phyloP scores from a whole-genome alignment of 2,113 vertebrate species.

The Plestiodon gilberti region DNA sequence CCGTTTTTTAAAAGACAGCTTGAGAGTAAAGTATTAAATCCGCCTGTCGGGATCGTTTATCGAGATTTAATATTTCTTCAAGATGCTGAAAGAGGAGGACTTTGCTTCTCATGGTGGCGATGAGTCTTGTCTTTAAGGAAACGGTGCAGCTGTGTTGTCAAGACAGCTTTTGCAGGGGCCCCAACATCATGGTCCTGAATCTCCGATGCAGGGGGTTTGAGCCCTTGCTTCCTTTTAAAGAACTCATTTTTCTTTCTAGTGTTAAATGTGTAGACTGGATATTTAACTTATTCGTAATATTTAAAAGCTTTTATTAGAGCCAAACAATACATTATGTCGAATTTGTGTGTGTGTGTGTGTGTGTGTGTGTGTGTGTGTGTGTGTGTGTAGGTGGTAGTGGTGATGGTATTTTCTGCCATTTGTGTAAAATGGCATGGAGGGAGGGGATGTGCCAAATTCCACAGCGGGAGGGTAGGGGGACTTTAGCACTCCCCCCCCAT shows the following conservation, averaged over 20 bases:
- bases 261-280: background rate
- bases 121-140: background rate
- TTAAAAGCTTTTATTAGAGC: no score
- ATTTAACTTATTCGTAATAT: no score
- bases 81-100: background rate
- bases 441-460: no score
- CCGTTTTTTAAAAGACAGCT: conserved; percentile 21
- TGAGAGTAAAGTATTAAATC: conserved; percentile 15
- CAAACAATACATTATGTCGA: background rate
- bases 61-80: conserved; percentile 26
- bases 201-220: no score
- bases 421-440: no score
- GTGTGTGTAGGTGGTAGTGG: background rate
- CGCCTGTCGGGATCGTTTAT: conserved; percentile 21
- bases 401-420: no score
- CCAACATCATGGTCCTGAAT: no score
- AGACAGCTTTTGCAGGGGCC: no score
- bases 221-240: background rate
- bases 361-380: background rate
- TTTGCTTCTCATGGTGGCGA: background rate
- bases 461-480: no score
- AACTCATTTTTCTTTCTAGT: background rate
- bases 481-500: no score
- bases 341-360: background rate
- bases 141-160: no score